Conservation (phyloP, 1,140 invertebrate species). For the Tetranychus cinnabarinus region DNA sequence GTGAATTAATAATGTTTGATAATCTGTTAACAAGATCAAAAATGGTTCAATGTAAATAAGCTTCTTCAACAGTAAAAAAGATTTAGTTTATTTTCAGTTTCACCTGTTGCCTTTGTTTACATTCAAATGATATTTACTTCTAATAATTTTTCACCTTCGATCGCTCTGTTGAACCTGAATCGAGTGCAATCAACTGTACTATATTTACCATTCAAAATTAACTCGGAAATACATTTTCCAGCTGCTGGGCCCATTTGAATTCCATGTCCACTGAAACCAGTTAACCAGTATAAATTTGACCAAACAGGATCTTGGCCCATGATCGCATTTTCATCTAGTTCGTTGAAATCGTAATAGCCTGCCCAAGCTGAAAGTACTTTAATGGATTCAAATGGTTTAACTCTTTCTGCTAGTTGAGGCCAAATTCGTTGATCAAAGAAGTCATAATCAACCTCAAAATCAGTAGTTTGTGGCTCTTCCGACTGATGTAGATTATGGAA, state of each 20-base stretch:
- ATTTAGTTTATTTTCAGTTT: too few species aligned
- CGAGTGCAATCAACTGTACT: constrained; percentile 49
- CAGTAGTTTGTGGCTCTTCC: constrained; percentile 38
- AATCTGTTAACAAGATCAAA: too few species aligned
- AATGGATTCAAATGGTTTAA: constrained; percentile 48
- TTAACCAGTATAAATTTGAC: constrained; percentile 55
- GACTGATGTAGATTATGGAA: constrained; percentile 26
- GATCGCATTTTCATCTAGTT: constrained; percentile 73
- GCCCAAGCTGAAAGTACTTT: constrained; percentile 62
- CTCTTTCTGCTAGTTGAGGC: constrained; percentile 47
- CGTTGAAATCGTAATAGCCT: constrained; percentile 77
- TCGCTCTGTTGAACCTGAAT: constrained; percentile 46
- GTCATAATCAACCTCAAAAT: constrained; percentile 50
- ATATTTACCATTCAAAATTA: constrained; percentile 42
- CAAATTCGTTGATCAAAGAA: constrained; percentile 51
- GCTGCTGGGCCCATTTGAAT: constrained; percentile 66
- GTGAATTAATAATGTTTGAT: too few species aligned
- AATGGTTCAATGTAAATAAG: too few species aligned
- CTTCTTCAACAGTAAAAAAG: too few species aligned
- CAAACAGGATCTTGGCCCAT: constrained; percentile 70
- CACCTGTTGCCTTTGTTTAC: too few species aligned
- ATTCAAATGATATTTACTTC: not conserved
- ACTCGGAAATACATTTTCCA: constrained; percentile 58
- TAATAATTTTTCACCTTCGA: not conserved
- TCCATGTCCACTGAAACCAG: constrained; percentile 82